Evolutionary conservation across 2,888 invertebrate species (phyloP).

Genomic region (Mythimna albipuncta): DNA sequence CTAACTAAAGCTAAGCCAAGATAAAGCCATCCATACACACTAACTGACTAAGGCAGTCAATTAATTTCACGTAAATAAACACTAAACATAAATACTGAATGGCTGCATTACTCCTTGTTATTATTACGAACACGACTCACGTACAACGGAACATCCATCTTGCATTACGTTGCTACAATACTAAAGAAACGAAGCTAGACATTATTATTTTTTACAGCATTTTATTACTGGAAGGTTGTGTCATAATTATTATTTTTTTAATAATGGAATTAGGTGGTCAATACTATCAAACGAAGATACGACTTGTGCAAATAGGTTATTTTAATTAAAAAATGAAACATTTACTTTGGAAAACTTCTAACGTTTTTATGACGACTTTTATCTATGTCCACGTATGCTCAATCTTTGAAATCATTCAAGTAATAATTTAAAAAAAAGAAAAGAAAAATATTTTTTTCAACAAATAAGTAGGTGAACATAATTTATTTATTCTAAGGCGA

Average conservation of each 20-base stretch:
- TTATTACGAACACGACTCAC: constrained; percentile 42
- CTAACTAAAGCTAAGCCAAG: neutral
- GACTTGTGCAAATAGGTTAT: no score
- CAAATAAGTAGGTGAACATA: no score
- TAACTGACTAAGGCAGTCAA: constrained; percentile 6
- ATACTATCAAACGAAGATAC: neutral
- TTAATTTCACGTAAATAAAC: constrained; percentile 27
- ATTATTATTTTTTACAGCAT: neutral
- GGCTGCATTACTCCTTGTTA: constrained; percentile 18
- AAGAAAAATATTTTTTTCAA: no score
- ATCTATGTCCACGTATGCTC: no score
- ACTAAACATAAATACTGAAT: constrained; percentile 23
- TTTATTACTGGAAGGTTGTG: constrained; percentile 4
- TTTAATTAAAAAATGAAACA: no score
- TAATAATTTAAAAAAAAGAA: no score
- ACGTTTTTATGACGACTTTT: no score
- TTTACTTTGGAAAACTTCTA: no score
- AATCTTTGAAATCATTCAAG: no score
- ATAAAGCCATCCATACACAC: constrained; percentile 4
- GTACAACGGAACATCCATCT: constrained; percentile 46
- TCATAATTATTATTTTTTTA: neutral
- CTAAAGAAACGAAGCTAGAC: constrained; percentile 21
- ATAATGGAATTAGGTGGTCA: neutral
- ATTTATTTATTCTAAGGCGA: no score
- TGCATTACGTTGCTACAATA: constrained; percentile 44